phyloP scores from a whole-genome alignment of 2,797 vertebrate genomes.

The Lacerta bilineata region DNA sequence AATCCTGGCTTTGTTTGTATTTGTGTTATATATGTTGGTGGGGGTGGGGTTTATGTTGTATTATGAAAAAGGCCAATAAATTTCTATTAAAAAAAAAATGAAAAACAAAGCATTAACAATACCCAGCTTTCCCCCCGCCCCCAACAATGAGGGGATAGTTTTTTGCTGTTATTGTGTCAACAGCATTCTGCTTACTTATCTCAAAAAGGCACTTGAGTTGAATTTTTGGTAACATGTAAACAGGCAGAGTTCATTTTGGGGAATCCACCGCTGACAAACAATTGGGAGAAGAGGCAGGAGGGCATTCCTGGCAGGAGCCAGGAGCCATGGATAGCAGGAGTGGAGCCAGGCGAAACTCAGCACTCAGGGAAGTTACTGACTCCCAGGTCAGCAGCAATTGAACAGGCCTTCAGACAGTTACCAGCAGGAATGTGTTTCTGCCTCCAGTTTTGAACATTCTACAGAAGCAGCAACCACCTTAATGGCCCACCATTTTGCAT shows the following conservation, averaged over 20 bases:
- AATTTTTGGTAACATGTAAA: too few species aligned
- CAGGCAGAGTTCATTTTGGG: neutral
- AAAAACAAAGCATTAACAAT: neutral
- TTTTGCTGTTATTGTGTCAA: neutral
- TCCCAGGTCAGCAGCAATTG: neutral
- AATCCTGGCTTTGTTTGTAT: too few species aligned
- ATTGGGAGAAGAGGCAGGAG: neutral
- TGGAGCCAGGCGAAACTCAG: neutral
- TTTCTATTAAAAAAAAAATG: too few species aligned
- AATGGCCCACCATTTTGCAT: neutral
- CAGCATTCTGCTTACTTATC: neutral
- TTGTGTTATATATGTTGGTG: too few species aligned
- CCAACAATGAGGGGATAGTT: neutral
- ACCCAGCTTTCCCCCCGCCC: too few species aligned
- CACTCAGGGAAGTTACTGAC: neutral
- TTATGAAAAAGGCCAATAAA: too few species aligned
- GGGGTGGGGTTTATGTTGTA: too few species aligned
- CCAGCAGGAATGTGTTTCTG: neutral
- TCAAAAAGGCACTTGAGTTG: neutral
- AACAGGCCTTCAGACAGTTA: neutral
- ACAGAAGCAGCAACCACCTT: neutral
- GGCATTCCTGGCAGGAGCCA: neutral
- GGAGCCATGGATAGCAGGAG: neutral
- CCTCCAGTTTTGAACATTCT: neutral
- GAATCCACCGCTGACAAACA: neutral